Evolutionary conservation across 1,140 invertebrate genomes (phyloP).

Genomic region (Globodera ellingtonae): DNA sequence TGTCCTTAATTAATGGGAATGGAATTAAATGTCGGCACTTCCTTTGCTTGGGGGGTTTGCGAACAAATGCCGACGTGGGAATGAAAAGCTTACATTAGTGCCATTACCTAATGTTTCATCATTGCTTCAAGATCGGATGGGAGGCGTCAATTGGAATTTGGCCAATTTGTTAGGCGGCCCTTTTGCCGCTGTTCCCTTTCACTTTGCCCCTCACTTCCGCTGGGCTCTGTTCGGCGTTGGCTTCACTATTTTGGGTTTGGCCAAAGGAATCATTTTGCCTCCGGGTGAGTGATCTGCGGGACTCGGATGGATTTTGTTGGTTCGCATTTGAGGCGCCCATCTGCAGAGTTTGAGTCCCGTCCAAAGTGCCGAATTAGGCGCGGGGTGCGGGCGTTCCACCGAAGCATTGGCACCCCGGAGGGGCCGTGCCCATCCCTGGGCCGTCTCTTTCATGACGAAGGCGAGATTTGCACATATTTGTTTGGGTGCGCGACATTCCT

Average conservation of each 20-base stretch:
- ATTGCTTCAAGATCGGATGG: no score
- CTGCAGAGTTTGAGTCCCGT: neutral
- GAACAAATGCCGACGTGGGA: no score
- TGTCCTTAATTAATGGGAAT: no score
- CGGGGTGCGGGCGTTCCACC: slow-evolving; percentile 21
- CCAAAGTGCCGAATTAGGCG: slow-evolving; percentile 8
- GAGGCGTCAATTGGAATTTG: no score
- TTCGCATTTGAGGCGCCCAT: slow-evolving; percentile 8
- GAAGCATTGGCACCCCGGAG: neutral
- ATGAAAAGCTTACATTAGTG: no score
- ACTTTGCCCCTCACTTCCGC: neutral
- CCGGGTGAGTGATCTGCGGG: neutral
- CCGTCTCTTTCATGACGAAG: slow-evolving; percentile 34
- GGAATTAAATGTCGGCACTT: no score
- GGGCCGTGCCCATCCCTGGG: slow-evolving; percentile 26
- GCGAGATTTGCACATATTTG: neutral
- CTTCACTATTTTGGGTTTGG: neutral
- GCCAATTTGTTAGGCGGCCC: no score
- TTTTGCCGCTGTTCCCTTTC: no score
- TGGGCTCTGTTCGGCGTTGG: neutral
- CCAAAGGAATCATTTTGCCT: slow-evolving; percentile 5
- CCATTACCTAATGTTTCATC: no score
- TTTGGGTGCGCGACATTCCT: no score
- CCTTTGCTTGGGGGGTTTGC: no score
- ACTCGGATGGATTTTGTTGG: neutral